phyloP scores from a whole-genome alignment of 2,797 vertebrate genomes.

The Parotocinclus haroldoi region DNA sequence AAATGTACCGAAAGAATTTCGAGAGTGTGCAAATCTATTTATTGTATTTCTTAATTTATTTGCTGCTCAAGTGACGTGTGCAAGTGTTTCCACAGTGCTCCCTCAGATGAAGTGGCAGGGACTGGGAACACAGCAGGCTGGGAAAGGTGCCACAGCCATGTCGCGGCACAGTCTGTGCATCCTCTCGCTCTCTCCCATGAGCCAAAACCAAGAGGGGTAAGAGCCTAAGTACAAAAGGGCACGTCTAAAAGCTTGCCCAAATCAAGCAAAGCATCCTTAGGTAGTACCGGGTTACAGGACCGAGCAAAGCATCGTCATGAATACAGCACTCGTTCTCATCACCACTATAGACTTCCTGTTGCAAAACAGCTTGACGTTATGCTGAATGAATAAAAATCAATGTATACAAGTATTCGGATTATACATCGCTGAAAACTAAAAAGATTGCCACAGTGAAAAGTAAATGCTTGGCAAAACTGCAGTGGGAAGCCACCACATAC shows the following conservation, averaged over 20 bases:
- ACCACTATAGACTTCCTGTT: too few relatives aligned
- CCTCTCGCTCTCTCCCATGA: conserved; percentile 67
- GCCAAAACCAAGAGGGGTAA: conserved; percentile 66
- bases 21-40: conserved; percentile 21
- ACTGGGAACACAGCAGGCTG: conserved; percentile 64
- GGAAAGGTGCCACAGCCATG: conserved; percentile 70
- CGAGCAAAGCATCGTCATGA: background rate
- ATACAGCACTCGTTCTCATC: background rate
- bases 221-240: conserved; percentile 40
- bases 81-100: conserved; percentile 51
- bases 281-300: conserved; percentile 7
- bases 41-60: conserved; percentile 33
- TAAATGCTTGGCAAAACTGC: too few relatives aligned
- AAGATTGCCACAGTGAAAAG: too few relatives aligned
- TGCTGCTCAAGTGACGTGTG: conserved; percentile 44
- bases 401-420: too few relatives aligned
- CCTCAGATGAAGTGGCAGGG: conserved; percentile 47
- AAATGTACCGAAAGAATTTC: conserved; percentile 12
- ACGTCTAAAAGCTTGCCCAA: conserved; percentile 35
- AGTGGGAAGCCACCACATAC: background rate
- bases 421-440: too few relatives aligned
- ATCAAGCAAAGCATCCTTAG: conserved; percentile 40
- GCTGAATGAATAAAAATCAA: too few relatives aligned
- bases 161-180: conserved; percentile 73
- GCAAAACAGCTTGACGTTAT: too few relatives aligned